These are phyloP conservation scores for Trachelus tabidus DNA, from an alignment of 2,888 invertebrate species.

Conservation along the genomic window DNA sequence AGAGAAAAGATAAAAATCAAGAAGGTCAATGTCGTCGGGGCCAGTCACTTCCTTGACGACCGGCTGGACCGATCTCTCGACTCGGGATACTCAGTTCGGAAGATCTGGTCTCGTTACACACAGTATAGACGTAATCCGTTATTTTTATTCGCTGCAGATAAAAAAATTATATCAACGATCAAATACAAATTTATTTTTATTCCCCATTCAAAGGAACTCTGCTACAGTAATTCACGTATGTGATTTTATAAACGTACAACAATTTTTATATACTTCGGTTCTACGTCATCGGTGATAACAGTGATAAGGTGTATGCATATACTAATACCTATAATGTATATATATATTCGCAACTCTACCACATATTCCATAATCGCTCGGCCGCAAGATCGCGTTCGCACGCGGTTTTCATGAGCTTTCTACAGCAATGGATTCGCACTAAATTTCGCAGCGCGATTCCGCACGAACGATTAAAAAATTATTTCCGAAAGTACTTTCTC, in stretches of 20 bases:
- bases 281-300: too few relatives aligned
- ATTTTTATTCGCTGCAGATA: background rate
- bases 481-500: background rate
- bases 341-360: background rate
- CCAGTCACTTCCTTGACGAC: background rate
- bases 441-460: background rate
- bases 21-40: slow-evolving; percentile 2
- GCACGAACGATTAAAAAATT: background rate
- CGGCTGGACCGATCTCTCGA: background rate
- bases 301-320: background rate
- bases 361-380: background rate
- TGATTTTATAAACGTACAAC: background rate
- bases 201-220: background rate
- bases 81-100: background rate
- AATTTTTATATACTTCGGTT: background rate
- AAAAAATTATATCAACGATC: background rate
- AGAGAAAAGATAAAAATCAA: background rate
- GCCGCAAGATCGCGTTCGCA: background rate
- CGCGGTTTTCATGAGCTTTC: background rate
- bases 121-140: background rate
- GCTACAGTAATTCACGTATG: background rate
- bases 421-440: background rate
- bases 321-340: background rate
- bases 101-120: background rate
- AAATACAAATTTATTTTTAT: background rate